phyloP scores from a whole-genome alignment of 2,888 invertebrate genomes.

The Scaptomyza polygonia region DNA sequence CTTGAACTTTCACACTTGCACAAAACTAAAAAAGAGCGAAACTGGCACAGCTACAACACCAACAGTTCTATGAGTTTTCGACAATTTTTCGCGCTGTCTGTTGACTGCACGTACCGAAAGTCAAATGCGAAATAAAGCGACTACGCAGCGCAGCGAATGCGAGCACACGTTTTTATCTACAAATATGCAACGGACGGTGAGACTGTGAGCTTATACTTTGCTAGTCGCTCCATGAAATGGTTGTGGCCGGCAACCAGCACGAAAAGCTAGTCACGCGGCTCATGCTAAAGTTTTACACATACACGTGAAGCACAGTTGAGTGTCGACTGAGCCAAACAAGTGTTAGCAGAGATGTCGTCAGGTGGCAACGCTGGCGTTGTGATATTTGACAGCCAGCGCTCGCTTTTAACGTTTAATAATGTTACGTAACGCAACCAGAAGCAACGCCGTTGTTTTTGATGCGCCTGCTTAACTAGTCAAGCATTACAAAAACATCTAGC shows the following conservation, averaged over 20 bases:
- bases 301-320: slow-evolving; percentile 6
- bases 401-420: slow-evolving; percentile 50
- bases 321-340: slow-evolving; percentile 58
- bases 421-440: slow-evolving; percentile 57
- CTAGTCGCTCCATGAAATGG: slow-evolving; percentile 50
- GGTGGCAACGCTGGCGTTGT: slow-evolving; percentile 62
- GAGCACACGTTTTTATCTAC: slow-evolving; percentile 50
- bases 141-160: slow-evolving; percentile 40
- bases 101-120: slow-evolving; percentile 73
- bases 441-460: slow-evolving; percentile 20
- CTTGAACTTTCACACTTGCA: slow-evolving; percentile 35
- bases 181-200: slow-evolving; percentile 32
- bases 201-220: slow-evolving; percentile 30
- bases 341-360: slow-evolving; percentile 49
- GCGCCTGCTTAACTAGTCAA: slow-evolving; percentile 68
- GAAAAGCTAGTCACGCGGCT: slow-evolving; percentile 69
- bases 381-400: slow-evolving; percentile 61
- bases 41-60: slow-evolving; percentile 38
- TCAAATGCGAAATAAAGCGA: slow-evolving; percentile 75
- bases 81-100: slow-evolving; percentile 43
- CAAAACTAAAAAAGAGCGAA: slow-evolving; percentile 31
- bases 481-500: slow-evolving; percentile 54
- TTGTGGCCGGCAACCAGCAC: slow-evolving; percentile 51
- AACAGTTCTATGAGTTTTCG: slow-evolving; percentile 32
- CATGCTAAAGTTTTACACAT: slow-evolving; percentile 30